A percentile compares a stretch with the other conserved stretches of the same genome.
phyloP scores from a whole-genome alignment of 2,797 vertebrate genomes.

The Carcharodon carcharias region DNA sequence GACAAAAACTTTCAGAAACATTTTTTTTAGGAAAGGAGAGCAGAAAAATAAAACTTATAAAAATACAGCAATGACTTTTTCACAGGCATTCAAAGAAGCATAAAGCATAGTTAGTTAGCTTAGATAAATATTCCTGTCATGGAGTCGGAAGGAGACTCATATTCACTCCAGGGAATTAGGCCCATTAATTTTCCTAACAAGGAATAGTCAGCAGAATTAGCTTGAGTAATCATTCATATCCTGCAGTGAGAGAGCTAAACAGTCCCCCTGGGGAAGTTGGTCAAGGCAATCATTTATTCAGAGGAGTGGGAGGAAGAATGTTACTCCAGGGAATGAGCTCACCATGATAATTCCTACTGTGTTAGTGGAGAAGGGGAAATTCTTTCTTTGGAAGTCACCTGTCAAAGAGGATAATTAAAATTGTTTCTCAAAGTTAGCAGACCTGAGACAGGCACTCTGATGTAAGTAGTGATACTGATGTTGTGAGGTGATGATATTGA shows the following conservation, averaged over 20 bases:
- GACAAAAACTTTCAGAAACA: background rate
- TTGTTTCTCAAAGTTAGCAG: background rate
- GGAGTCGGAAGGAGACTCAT: background rate
- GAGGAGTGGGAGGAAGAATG: background rate
- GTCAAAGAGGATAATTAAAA: background rate
- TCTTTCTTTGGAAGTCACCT: background rate
- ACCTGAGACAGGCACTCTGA: background rate
- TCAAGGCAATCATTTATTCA: background rate
- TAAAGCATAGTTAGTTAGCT: background rate
- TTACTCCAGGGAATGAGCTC: background rate
- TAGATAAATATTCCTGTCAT: conserved; percentile 12
- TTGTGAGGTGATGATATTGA: background rate
- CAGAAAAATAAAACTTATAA: background rate
- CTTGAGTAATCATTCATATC: conserved; percentile 8
- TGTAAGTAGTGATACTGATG: background rate
- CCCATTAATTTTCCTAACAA: conserved; percentile 21
- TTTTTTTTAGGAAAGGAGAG: background rate
- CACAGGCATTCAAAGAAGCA: background rate
- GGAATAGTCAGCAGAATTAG: background rate
- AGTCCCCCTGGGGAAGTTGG: background rate
- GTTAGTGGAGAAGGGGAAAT: no score
- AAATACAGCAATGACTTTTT: background rate
- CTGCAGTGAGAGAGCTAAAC: background rate
- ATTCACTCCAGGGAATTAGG: background rate
- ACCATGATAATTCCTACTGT: background rate